Base-by-base conservation (phyloP, 2,797 vertebrate species). In the Chelon labrosus region DNA sequence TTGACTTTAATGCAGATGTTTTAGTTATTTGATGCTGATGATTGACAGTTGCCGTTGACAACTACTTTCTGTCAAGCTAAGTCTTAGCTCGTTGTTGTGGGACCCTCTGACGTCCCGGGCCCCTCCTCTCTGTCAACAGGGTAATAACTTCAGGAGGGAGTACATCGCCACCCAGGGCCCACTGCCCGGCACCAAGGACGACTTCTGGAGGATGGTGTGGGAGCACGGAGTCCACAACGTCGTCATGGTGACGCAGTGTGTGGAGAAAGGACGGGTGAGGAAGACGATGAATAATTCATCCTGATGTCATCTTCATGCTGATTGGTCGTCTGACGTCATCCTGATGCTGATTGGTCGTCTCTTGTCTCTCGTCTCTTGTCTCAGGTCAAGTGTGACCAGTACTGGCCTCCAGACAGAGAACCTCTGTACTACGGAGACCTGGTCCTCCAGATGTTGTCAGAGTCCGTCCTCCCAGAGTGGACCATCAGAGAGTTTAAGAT, bases 151-250 rank as follows among this genome's bases (percentile, higher is more conserved):
- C 80, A 96, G 95, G 50, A 92, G 97, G 79, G 97, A 98, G 92
- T 99, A 98, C 82, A 94, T 99, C 3, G 97, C 96, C 1, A 97
- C 97, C 46, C 97, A 99, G 91, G 97, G 97, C 1, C 97, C 97
- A 8, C 95, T 99, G 73, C 97, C 97, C 58, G 96, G 96, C 73
- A 99, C 97, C 47, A 97, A 97, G 85, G 96, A 98, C 68, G 97
- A 99, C 78, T 99, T 98, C 94, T 99, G 97, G 98, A 94, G 97
- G 81, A 98, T 98, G 97, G 95, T 95, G 51, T 98, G 97, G 97
- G 97, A 98, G 83, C 97, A 99, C 60, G 96, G 97, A 5, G 96
- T 97, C 73, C 92, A 96, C 89, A 98, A 97, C 74, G 87, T 97
- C 3, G 96, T 98, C 88, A 99, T 99, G 97, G 97, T 99, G 89